These are phyloP conservation scores for Lasius platythorax DNA, from an alignment of 2,888 invertebrate species.

Conservation along the genomic window DNA sequence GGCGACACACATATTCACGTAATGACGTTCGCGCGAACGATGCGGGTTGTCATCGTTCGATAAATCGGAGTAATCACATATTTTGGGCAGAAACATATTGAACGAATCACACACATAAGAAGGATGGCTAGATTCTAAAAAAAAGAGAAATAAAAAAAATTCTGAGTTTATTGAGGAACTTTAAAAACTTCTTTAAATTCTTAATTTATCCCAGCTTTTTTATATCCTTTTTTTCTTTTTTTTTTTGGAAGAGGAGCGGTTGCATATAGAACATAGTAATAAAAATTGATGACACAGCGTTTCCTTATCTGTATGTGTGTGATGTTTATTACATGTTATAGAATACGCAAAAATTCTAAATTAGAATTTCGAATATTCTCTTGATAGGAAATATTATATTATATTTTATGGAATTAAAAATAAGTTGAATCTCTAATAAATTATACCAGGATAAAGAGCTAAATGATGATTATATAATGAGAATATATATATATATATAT, in stretches of 20 bases:
- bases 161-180: neutral
- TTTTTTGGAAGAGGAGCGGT: neutral
- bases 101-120: neutral
- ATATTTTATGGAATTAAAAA: neutral
- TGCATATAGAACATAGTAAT: neutral
- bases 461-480: neutral
- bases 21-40: neutral
- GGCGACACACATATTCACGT: neutral
- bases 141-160: neutral
- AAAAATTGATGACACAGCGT: neutral
- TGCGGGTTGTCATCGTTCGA: neutral
- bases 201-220: neutral
- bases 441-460: neutral
- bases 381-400: neutral
- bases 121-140: neutral
- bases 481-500: too few relatives aligned
- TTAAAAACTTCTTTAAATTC: neutral
- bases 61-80: constrained; percentile 13
- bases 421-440: neutral
- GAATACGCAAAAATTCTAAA: neutral
- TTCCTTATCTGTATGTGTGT: neutral
- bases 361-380: neutral
- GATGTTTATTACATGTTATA: neutral
- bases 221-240: neutral
- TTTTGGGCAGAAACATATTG: neutral